These are phyloP conservation scores for Penaeus vannamei DNA, from an alignment of 1,140 invertebrate species.

Conservation along the genomic window DNA sequence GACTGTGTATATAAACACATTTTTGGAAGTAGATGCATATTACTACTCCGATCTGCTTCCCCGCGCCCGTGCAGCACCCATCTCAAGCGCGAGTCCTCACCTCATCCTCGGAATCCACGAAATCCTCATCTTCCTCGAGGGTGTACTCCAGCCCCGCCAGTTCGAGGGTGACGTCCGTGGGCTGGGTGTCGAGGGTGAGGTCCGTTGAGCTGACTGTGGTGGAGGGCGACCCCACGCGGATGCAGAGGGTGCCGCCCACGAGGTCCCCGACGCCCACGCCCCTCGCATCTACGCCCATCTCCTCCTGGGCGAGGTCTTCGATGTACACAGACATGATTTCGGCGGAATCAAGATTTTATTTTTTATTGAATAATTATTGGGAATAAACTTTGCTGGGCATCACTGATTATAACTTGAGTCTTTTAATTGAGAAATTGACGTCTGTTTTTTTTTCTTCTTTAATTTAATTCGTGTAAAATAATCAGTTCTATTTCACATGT, in stretches of 20 bases:
- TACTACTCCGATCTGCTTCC: too few species aligned
- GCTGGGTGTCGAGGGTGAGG: slow-evolving; percentile 25
- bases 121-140: neutral
- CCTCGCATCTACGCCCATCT: neutral
- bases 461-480: neutral
- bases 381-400: too few species aligned
- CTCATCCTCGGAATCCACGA: slow-evolving; percentile 24
- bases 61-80: too few species aligned
- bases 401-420: too few species aligned
- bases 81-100: neutral
- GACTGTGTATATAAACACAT: too few species aligned
- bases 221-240: slow-evolving; percentile 53
- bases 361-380: neutral
- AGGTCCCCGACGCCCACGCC: slow-evolving; percentile 16
- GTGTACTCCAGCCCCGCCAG: slow-evolving; percentile 2
- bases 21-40: too few species aligned
- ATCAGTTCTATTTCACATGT: neutral
- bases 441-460: neutral
- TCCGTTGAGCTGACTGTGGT: neutral
- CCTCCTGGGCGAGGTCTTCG: neutral
- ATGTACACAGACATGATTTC: slow-evolving; percentile 32
- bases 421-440: too few species aligned
- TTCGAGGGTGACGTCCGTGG: slow-evolving; percentile 22
- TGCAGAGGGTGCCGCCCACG: slow-evolving; percentile 49
- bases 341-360: neutral